Percentiles rank a stretch among this genome's conserved stretches.
These are phyloP conservation scores for Pungitius pungitius DNA, from an alignment of 2,113 vertebrate species.

Conservation along the genomic window DNA sequence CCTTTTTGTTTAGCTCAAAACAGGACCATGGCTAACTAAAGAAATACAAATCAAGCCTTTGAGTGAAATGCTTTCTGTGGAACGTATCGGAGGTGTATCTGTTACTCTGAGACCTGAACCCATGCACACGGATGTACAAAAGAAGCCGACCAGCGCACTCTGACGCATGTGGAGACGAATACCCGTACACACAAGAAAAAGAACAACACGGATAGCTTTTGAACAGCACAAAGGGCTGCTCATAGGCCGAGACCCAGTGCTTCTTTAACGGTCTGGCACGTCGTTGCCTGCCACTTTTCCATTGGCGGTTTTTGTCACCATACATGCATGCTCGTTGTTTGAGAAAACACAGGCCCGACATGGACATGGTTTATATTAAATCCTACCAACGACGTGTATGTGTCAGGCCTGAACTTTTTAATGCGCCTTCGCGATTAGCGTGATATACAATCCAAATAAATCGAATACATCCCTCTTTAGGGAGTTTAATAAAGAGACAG, in stretches of 20 bases:
- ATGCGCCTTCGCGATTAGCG: not conserved
- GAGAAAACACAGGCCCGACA: not conserved
- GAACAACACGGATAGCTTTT: not conserved
- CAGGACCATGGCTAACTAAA: slow-evolving; percentile 45
- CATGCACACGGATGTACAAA: not conserved
- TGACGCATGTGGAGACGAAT: not conserved
- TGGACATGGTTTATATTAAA: not conserved
- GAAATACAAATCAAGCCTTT: slow-evolving; percentile 54
- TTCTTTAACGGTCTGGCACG: slow-evolving; percentile 1
- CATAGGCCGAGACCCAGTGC: not conserved
- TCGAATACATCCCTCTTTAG: not conserved
- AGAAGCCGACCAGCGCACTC: not conserved
- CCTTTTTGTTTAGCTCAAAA: slow-evolving; percentile 24
- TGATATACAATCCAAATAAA: not conserved
- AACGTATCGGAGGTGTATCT: slow-evolving; percentile 51
- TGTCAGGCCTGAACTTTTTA: not conserved
- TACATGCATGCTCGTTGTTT: slow-evolving; percentile 2
- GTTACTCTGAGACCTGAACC: slow-evolving; percentile 39
- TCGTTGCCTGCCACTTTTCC: not conserved
- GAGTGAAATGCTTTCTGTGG: slow-evolving; percentile 53
- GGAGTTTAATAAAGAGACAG: not conserved
- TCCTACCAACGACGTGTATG: not conserved
- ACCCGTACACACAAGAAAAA: not conserved
- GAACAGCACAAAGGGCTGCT: slow-evolving; percentile 11
- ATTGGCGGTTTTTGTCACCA: not conserved